Base-by-base conservation (phyloP, 2,113 vertebrate species). In the Coregonus clupeaformis region DNA sequence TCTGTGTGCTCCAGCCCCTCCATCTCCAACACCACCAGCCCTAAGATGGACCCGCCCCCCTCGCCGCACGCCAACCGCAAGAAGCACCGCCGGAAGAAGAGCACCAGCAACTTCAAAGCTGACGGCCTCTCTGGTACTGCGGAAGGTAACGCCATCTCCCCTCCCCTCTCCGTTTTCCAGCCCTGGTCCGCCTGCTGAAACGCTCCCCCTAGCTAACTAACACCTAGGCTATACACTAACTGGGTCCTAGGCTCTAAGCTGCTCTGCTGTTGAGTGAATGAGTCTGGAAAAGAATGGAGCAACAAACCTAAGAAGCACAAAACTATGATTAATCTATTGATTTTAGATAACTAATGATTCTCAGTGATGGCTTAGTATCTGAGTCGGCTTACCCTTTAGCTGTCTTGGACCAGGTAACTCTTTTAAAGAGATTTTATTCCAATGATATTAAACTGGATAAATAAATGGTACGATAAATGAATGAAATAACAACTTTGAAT, bases 21-120 rank as follows among this genome's bases (percentile, higher is more conserved):
- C 63, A 94, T 98, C 84, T 98, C 97, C 86, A 97, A 95, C 72
- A 96, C 95, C 62, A 95, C 97, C 72, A 99, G 96, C 82, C 97
- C 98, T 71, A 99, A 99, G 87, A 94, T 97, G 68, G 98, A 99
- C 70, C 97, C 97, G 0, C 98, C 97, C 13, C 96, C 97, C 1
- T 98, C 97, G 18, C 97, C 97, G 7, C 97, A 99, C 1, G 97
- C 96, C 91, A 99, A 98, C 93, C 95, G 98, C 81, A 99, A 99
- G 92, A 99, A 98, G 74, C 98, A 99, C 85, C 94, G 97, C 1
- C 84, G 98, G 93, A 99, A 99, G 97, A 99, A 99, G 90, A 99
- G 97, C 89, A 97, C 97, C 22, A 97, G 96, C 91, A 99, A 98
- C 93, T 97, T 98, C 91, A 98, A 96, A 82, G 95, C 94, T 0